phyloP scores from a whole-genome alignment of 2,113 vertebrate genomes.

The Epinephelus cyanopodus region DNA sequence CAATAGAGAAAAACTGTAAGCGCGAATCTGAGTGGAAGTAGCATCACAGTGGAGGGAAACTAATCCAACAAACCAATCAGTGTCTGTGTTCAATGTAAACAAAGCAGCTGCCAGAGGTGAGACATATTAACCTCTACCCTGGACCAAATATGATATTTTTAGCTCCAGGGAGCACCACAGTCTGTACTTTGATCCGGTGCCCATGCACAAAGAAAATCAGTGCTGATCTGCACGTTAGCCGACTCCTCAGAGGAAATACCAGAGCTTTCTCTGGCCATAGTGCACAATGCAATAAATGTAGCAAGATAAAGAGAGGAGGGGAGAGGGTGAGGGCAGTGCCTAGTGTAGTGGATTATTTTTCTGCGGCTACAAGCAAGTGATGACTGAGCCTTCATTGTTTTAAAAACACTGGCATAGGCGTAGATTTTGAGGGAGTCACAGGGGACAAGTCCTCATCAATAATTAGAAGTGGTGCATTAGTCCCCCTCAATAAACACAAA shows the following conservation, averaged over 20 bases:
- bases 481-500: too few species aligned
- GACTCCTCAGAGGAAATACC: constrained; percentile 65
- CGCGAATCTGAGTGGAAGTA: constrained; percentile 9
- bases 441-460: too few species aligned
- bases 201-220: constrained; percentile 14
- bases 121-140: constrained; percentile 50
- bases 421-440: too few species aligned
- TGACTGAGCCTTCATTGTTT: background rate
- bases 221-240: constrained; percentile 67
- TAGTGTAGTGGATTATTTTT: background rate
- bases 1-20: constrained; percentile 7
- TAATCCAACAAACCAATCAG: constrained; percentile 48
- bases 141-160: constrained; percentile 63
- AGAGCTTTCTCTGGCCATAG: constrained; percentile 43
- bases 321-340: background rate
- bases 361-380: background rate
- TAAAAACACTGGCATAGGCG: background rate
- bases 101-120: constrained; percentile 41
- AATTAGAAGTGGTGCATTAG: too few species aligned
- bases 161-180: constrained; percentile 12
- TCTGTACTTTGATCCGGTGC: constrained; percentile 57
- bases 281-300: constrained; percentile 34
- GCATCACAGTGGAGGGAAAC: constrained; percentile 19
- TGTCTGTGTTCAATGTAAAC: constrained; percentile 48
- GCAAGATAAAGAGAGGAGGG: constrained; percentile 8